Conservation (phyloP, 2,797 vertebrate genomes). For the Semotilus atromaculatus region DNA sequence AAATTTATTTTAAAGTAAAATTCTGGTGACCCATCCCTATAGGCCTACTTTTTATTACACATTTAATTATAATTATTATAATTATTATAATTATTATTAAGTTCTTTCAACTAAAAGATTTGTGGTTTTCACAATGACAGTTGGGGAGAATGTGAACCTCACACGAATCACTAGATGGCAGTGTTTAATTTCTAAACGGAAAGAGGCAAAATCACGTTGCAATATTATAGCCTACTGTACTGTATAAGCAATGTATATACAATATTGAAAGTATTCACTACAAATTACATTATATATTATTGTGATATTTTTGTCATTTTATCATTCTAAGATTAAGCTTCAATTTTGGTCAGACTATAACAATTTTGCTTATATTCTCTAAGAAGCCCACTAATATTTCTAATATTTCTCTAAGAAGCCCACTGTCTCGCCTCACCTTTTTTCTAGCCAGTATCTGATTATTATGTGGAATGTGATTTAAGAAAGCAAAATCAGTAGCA, state of each 20-base stretch:
- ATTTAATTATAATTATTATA: neutral
- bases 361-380: neutral
- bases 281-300: neutral
- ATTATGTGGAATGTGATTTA: neutral
- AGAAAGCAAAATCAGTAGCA: neutral
- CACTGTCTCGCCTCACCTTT: neutral
- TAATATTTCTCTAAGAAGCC: too few relatives aligned
- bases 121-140: neutral
- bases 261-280: neutral
- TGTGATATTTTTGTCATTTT: neutral
- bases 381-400: too few relatives aligned
- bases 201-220: neutral
- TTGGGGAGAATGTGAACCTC: neutral
- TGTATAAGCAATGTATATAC: neutral
- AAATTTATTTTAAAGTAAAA: neutral
- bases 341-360: neutral
- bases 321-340: neutral
- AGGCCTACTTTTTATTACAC: neutral
- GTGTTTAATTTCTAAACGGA: conserved; percentile 27
- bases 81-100: neutral
- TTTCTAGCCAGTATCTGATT: neutral
- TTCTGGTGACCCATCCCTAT: neutral
- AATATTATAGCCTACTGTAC: neutral
- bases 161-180: conserved; percentile 53
- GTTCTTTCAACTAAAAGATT: neutral